Percentiles rank a stretch among this genome's conserved stretches.
Evolutionary conservation across 2,113 vertebrate species (phyloP).

Genomic region (Pollimyrus isidori): DNA sequence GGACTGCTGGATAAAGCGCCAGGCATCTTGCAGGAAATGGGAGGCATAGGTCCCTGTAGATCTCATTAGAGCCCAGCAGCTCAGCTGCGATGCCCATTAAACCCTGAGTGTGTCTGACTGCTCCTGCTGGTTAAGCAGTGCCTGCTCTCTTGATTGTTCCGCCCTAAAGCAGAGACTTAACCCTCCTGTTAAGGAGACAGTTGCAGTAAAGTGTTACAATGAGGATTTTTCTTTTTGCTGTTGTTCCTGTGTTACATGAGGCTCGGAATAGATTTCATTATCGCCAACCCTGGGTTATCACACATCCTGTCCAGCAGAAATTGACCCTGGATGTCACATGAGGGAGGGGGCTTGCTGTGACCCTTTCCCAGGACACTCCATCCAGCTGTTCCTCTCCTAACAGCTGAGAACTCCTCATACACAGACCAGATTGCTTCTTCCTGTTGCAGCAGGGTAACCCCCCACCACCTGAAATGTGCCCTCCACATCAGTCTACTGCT

Average conservation of each 20-base stretch:
- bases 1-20: neutral
- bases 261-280: neutral
- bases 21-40: neutral
- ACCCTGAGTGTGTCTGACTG: constrained; percentile 15
- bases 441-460: neutral
- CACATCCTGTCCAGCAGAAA: neutral
- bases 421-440: neutral
- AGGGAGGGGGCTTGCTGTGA: neutral
- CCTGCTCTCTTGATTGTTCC: neutral
- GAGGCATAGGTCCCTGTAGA: constrained; percentile 20
- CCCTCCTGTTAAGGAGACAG: neutral
- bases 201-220: neutral
- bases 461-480: neutral
- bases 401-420: neutral
- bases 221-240: neutral
- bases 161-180: neutral
- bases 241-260: neutral
- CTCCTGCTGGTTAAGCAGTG: constrained; percentile 1
- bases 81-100: constrained; percentile 16
- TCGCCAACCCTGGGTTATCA: neutral
- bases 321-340: neutral
- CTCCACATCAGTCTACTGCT: neutral
- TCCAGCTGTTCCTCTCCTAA: neutral
- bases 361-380: neutral
- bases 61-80: constrained; percentile 29